Evolutionary conservation across 2,888 invertebrate genomes (phyloP), one percentile per base, ranked within the genome.

Genomic region (Ecliptopera silaceata): DNA sequence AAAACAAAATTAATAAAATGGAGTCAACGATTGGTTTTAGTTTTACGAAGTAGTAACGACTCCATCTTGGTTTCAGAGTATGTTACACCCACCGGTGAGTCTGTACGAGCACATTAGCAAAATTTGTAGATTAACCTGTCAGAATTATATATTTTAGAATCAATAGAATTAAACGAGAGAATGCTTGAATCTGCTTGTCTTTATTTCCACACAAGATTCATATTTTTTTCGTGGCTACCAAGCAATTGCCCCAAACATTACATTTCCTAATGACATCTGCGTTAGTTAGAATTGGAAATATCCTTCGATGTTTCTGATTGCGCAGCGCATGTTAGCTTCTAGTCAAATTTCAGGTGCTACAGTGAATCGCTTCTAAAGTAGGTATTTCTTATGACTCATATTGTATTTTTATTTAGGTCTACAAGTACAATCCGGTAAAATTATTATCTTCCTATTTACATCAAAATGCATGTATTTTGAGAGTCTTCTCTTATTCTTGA

Each of bases 61-160:
- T 91, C 90, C 91, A 89, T 87, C 61, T 89, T 90, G 81, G 89
- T 92, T 92, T 91, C 92, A 92, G 92, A 92, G 79, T 88, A 84
- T 90, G 84, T 91, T 80, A 89, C 91, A 84, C 84, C 91, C 84
- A 92, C 92, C 71, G 92, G 92, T 92, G 91, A 91, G 91, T 91
- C 80, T 66, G 87, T 77, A 59, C 68, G 74, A 78, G 85, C 88
- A 89, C 87, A 72, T 77, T 85, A 85, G 84, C 74, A 20, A 61
- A 68, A 69, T 47, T 43, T 18, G 51, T 59, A 59, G 56, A 43
- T 31, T 12, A 49, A 13, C 22, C 1, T n/a, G 26, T 10, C 8
- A 13, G 36, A 32, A 52, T 47, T 43, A 29, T 10, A 31, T 32
- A 50, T 56, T 51, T 53, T 44, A 51, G 51, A 36, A 46, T 45